phyloP scores from a whole-genome alignment of 2,888 invertebrate species.

The Adelphocoris suturalis region DNA sequence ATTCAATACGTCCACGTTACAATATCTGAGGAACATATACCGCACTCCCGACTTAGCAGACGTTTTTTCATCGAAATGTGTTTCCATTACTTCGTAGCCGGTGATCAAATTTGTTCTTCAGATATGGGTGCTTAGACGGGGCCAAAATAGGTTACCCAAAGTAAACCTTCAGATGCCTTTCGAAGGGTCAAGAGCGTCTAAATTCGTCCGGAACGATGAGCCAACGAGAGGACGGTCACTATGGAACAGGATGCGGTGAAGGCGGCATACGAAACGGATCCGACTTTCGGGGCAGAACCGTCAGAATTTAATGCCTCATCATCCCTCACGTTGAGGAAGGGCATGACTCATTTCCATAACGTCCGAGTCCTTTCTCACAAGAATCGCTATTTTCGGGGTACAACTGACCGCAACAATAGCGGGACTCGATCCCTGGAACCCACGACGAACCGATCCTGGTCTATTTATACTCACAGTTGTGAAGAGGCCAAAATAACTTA shows the following conservation, averaged over 20 bases:
- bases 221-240: not conserved
- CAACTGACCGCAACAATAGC: not conserved
- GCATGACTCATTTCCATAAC: not conserved
- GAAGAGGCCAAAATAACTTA: not conserved
- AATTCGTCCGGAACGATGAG: not conserved
- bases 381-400: not conserved
- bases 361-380: not conserved
- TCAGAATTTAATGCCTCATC: not conserved
- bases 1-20: no score
- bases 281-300: not conserved
- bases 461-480: not conserved
- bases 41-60: no score
- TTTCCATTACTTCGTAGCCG: no score
- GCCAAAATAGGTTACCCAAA: not conserved
- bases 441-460: not conserved
- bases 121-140: not conserved
- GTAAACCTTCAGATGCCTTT: not conserved
- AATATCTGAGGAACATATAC: no score
- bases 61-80: no score
- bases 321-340: constrained; percentile 36
- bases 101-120: no score
- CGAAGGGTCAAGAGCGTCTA: constrained; percentile 15
- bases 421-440: constrained; percentile 2
- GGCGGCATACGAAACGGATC: not conserved
- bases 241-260: constrained; percentile 14